A percentile compares a stretch with the other conserved stretches of the same genome.
phyloP scores from a whole-genome alignment of 64 coral and sea anemone genomes.

The Montipora efflorescens region DNA sequence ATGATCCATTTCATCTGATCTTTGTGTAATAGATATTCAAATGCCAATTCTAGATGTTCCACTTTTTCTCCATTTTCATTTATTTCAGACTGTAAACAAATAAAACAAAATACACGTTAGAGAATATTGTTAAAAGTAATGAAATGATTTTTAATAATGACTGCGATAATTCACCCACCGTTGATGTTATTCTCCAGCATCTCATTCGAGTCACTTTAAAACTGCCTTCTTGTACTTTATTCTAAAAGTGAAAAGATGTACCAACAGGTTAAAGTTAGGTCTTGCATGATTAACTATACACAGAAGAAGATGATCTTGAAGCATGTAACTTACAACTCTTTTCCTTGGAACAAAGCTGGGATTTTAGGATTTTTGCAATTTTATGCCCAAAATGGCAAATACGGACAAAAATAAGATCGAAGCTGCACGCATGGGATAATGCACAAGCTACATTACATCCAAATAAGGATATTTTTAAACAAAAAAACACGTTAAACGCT shows the following conservation, averaged over 20 bases:
- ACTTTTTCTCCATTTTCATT: slow-evolving; percentile 67
- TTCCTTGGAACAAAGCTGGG: too few species aligned
- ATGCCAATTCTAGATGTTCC: slow-evolving; percentile 86
- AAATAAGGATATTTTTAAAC: too few species aligned
- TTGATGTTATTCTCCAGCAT: slow-evolving; percentile 97
- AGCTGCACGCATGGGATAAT: too few species aligned
- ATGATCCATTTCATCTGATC: slow-evolving; percentile 94
- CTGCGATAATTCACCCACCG: slow-evolving; percentile 52
- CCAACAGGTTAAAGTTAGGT: not conserved
- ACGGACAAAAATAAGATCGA: too few species aligned
- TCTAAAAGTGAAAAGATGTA: slow-evolving; percentile 34
- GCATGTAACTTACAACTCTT: too few species aligned
- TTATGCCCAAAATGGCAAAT: too few species aligned
- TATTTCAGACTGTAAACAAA: slow-evolving; percentile 12
- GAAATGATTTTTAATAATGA: not conserved
- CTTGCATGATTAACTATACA: too few species aligned
- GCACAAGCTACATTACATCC: too few species aligned
- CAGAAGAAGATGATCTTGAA: too few species aligned
- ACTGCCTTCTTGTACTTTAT: slow-evolving; percentile 91
- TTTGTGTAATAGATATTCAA: slow-evolving; percentile 95
- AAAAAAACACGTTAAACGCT: too few species aligned
- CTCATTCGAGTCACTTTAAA: slow-evolving; percentile 98
- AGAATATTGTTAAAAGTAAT: not conserved
- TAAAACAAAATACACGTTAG: not conserved
- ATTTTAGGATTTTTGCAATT: too few species aligned